phyloP scores from a whole-genome alignment of 2,113 vertebrate genomes.

The Calidris pugnax region DNA sequence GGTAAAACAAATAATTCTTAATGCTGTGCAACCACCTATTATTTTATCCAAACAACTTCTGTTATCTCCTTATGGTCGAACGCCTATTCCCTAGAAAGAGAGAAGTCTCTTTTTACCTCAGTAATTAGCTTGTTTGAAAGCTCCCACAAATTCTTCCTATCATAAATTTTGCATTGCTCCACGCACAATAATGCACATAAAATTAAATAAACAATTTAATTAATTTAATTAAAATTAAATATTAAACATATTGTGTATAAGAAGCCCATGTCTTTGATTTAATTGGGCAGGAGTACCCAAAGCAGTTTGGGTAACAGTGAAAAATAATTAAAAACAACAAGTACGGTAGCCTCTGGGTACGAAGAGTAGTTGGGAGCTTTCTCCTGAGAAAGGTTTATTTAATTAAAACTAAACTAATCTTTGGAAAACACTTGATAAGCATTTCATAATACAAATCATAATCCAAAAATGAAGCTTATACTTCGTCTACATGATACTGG shows the following conservation, averaged over 20 bases:
- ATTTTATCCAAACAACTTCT: slow-evolving; percentile 53
- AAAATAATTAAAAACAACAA: slow-evolving; percentile 91
- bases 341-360: slow-evolving; percentile 81
- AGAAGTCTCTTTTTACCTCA: slow-evolving; percentile 59
- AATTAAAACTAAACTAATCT: slow-evolving; percentile 90
- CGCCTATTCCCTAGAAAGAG: slow-evolving; percentile 53
- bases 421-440: slow-evolving; percentile 85
- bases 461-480: slow-evolving; percentile 75
- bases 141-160: slow-evolving; percentile 67
- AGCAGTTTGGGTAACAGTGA: slow-evolving; percentile 85
- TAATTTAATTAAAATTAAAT: slow-evolving; percentile 90
- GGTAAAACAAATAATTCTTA: slow-evolving; percentile 61
- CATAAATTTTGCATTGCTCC: slow-evolving; percentile 83
- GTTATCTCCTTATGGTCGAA: slow-evolving; percentile 37
- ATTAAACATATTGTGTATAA: slow-evolving; percentile 85
- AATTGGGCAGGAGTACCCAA: slow-evolving; percentile 83
- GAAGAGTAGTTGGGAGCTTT: slow-evolving; percentile 75
- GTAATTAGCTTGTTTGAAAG: slow-evolving; percentile 77
- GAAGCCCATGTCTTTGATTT: slow-evolving; percentile 80
- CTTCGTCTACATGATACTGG: slow-evolving; percentile 50
- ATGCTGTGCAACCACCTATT: slow-evolving; percentile 33
- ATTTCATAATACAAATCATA: slow-evolving; percentile 88
- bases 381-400: slow-evolving; percentile 87
- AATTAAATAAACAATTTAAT: slow-evolving; percentile 95
- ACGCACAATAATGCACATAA: slow-evolving; percentile 82